Conservation (phyloP, 2,888 invertebrate species). For the Thelaira solivaga region DNA sequence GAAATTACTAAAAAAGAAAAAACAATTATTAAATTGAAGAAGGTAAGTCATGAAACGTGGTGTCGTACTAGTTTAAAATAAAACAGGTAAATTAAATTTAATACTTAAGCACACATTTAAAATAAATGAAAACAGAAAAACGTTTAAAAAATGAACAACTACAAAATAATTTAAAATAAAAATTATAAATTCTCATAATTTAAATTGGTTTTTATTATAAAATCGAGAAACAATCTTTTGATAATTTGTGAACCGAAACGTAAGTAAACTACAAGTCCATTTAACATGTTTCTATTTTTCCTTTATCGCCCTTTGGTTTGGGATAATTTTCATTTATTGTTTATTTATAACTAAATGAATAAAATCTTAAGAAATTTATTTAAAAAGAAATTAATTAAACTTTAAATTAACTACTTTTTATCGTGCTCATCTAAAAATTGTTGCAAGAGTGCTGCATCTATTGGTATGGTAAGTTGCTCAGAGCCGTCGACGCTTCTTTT, state of each 20-base stretch:
- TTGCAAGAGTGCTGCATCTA: conserved; percentile 84
- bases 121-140: conserved; percentile 20
- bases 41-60: conserved; percentile 18
- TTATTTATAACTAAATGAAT: conserved; percentile 16
- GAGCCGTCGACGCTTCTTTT: conserved; percentile 88
- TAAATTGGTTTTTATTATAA: conserved; percentile 6
- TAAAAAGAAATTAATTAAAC: too few species aligned
- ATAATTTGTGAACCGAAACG: too few species aligned
- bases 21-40: conserved; percentile 3
- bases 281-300: too few species aligned
- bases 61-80: conserved; percentile 42
- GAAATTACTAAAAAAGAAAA: conserved; percentile 9
- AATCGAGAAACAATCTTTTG: background rate
- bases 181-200: conserved; percentile 48
- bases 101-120: conserved; percentile 47
- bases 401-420: conserved; percentile 66
- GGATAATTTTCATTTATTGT: too few species aligned
- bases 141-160: conserved; percentile 38
- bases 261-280: too few species aligned
- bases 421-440: conserved; percentile 83
- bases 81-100: conserved; percentile 30
- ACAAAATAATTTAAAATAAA: conserved; percentile 54
- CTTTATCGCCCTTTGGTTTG: too few species aligned
- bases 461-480: conserved; percentile 88
- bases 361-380: background rate